Evolutionary conservation across 2,113 vertebrate genomes (phyloP).

Genomic region (Alethe castanea): DNA sequence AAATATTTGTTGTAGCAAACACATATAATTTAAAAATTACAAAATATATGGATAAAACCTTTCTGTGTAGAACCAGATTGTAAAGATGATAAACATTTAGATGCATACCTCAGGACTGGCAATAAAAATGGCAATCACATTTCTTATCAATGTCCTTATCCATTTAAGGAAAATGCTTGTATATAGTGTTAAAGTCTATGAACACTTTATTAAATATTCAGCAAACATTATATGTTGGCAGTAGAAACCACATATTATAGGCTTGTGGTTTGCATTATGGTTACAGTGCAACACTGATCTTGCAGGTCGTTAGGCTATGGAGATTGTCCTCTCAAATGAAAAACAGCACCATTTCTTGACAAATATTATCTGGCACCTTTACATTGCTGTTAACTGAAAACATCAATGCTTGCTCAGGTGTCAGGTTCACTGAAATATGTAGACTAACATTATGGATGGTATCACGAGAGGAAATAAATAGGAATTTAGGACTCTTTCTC

Average conservation of each 20-base stretch:
- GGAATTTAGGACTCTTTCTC: background rate
- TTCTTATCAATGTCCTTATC: constrained; percentile 3
- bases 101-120: background rate
- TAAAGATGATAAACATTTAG: constrained; percentile 22
- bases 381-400: constrained; percentile 49
- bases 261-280: constrained; percentile 48
- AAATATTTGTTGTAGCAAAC: background rate
- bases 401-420: constrained; percentile 21
- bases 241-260: background rate
- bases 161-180: background rate
- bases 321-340: constrained; percentile 43
- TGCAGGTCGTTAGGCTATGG: background rate
- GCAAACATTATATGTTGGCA: constrained; percentile 26
- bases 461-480: background rate
- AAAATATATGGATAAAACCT: background rate
- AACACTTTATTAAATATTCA: constrained; percentile 52
- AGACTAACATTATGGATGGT: background rate
- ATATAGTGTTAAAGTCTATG: constrained; percentile 5
- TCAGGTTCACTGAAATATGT: background rate
- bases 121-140: constrained; percentile 3
- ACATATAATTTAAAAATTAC: background rate
- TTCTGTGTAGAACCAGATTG: background rate
- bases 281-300: constrained; percentile 5
- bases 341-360: constrained; percentile 48
- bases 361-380: constrained; percentile 49